Percentiles rank a stretch among this genome's conserved stretches.
Evolutionary conservation across 30 jellyfish, hydroid and myxozoan genomes (phyloP).

Genomic region (Calvadosia cruxmelitensis): DNA sequence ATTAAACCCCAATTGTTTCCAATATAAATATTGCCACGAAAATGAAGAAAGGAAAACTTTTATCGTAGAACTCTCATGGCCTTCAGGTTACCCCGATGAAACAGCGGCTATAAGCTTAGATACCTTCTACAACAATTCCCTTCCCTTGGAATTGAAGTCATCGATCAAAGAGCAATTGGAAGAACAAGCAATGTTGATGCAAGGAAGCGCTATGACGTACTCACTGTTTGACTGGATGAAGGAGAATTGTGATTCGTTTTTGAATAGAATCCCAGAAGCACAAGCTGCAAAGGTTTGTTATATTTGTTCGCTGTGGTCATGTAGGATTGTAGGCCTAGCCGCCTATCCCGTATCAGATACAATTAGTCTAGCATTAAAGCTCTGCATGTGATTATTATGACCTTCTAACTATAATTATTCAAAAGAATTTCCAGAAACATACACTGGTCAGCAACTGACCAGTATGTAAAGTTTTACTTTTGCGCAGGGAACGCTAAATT

Average conservation of each 20-base stretch:
- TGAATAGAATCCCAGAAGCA: slow-evolving; percentile 66
- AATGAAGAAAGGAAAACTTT: slow-evolving; percentile 32
- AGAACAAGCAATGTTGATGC: slow-evolving; percentile 65
- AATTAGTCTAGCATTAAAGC: too few species aligned
- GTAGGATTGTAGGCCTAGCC: too few species aligned
- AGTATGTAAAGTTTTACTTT: too few species aligned
- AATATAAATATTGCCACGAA: slow-evolving; percentile 46
- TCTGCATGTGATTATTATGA: too few species aligned
- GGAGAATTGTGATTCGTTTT: slow-evolving; percentile 50
- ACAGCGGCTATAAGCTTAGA: slow-evolving; percentile 55
- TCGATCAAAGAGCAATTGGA: slow-evolving; percentile 34
- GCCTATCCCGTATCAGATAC: too few species aligned
- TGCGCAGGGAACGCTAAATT: too few species aligned
- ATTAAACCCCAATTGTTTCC: slow-evolving; percentile 52
- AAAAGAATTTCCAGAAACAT: too few species aligned
- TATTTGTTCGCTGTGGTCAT: too few species aligned
- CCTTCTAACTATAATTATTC: too few species aligned
- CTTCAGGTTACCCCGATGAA: slow-evolving; percentile 59
- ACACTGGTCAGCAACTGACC: too few species aligned
- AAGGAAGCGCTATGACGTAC: slow-evolving; percentile 78
- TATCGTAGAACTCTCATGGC: slow-evolving; percentile 80
- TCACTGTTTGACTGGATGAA: slow-evolving; percentile 86
- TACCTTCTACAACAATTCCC: slow-evolving; percentile 51
- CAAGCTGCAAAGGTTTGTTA: too few species aligned
- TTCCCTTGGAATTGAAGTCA: slow-evolving; percentile 46